Base-by-base conservation (phyloP, 2,797 vertebrate genomes). In the Chelidonichthys spinosus region DNA sequence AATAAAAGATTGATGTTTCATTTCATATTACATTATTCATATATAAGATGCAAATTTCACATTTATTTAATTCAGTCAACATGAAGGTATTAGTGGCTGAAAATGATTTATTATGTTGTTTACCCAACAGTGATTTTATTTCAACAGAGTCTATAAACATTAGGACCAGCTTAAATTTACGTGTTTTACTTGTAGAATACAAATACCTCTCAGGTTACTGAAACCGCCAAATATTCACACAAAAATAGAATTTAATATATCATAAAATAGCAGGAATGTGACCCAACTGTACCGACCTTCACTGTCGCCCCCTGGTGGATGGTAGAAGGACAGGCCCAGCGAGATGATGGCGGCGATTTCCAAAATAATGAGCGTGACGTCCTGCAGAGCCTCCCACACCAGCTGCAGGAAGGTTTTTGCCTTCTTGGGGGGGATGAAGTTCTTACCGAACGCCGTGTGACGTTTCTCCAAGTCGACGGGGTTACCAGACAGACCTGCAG, bases 331-430 rank as follows among this genome's bases (percentile, higher is more conserved):
- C 43, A 99, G 89, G 49, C 96, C 96, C 76, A 99, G 89, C 11
- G 97, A 99, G 92, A 99, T 96, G 92, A 99, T 96, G 90, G 98
- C 98, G 18, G 98, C 98, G 0, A 99, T 96, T 92, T 98, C 97
- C 90, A 99, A 91, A 86, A 99, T 99, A 84, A 99, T 99, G 40
- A 99, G 96, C 0, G 98, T 99, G 79, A 99, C 97, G 32, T 99
- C 98, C 90, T 99, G 98, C 72, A 99, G 94, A 0, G 98, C 98
- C 87, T 99, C 98, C 98, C 98, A 99, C 83, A 99, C 98, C 90
- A 99, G 94, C 90, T 96, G 95, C 90, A 99, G 92, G 93, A 99
- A 99, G 0, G 97, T 97, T 94, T 99, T 99, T 79, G 98, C 35
- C 91, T 97, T 98, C 83, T 98, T 99, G 0, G 98, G 98, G 18